Evolutionary conservation across 2,888 invertebrate species (phyloP).

Genomic region (Amphipyra tragopoginis): DNA sequence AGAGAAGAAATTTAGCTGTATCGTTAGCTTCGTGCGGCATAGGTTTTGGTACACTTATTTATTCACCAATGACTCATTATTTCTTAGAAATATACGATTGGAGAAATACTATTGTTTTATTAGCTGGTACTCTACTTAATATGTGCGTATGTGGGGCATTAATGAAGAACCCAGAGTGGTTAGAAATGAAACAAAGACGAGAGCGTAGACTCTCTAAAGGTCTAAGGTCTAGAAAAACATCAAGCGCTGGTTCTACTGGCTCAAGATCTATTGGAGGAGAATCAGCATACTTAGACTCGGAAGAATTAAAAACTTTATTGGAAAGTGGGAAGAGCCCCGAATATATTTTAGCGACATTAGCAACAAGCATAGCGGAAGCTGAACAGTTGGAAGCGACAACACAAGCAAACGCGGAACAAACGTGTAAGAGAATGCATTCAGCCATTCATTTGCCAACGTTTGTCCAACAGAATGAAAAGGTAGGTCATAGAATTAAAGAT

Average conservation of each 20-base stretch:
- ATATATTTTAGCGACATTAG: slow-evolving; percentile 91
- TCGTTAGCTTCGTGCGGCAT: slow-evolving; percentile 96
- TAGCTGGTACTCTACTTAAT: slow-evolving; percentile 95
- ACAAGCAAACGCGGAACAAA: slow-evolving; percentile 82
- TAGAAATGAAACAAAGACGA: slow-evolving; percentile 91
- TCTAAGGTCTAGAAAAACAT: slow-evolving; percentile 77
- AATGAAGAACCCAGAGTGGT: slow-evolving; percentile 97
- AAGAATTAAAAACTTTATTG: slow-evolving; percentile 92
- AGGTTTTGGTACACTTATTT: slow-evolving; percentile 96
- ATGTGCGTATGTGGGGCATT: slow-evolving; percentile 96
- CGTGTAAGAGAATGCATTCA: slow-evolving; percentile 88
- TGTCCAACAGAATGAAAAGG: slow-evolving; percentile 92
- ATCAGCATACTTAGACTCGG: slow-evolving; percentile 89
- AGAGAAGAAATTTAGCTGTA: slow-evolving; percentile 95
- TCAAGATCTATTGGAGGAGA: slow-evolving; percentile 86
- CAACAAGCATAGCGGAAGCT: slow-evolving; percentile 88
- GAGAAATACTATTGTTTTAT: slow-evolving; percentile 94
- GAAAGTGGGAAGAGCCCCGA: slow-evolving; percentile 92
- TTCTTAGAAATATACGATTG: slow-evolving; percentile 94
- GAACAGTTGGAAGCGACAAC: slow-evolving; percentile 82
- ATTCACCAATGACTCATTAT: slow-evolving; percentile 95
- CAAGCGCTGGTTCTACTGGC: slow-evolving; percentile 87
- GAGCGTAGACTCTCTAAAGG: slow-evolving; percentile 79
- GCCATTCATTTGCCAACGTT: slow-evolving; percentile 94
- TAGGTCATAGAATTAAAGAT: slow-evolving; percentile 61